Percentiles rank a stretch among this genome's conserved stretches.
Evolutionary conservation across 2,113 vertebrate genomes (phyloP).

Genomic region (Hippoglossus stenolepis): DNA sequence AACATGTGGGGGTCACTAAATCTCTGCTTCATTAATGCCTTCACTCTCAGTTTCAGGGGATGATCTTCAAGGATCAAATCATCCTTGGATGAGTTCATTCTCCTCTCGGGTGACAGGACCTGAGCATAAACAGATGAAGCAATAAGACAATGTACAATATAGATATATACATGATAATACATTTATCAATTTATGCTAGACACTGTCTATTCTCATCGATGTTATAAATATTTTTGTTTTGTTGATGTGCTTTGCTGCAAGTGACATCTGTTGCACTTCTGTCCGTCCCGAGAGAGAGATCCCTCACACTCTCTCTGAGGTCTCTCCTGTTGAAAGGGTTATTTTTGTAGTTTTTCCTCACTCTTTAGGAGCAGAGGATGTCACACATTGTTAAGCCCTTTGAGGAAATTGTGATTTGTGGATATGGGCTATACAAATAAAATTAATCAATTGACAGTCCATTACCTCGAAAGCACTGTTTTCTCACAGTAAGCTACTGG

Average conservation of each 20-base stretch:
- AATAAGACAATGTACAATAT: not conserved
- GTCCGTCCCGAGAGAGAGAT: too few relatives aligned
- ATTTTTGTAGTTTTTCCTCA: too few relatives aligned
- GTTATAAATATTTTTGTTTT: not conserved
- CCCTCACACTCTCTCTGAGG: too few relatives aligned
- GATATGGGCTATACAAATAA: too few relatives aligned
- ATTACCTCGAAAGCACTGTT: not conserved
- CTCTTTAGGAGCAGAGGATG: too few relatives aligned
- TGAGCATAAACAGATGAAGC: not conserved
- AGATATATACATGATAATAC: not conserved
- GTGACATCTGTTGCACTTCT: too few relatives aligned
- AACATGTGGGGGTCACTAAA: accelerated
- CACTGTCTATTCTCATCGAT: not conserved
- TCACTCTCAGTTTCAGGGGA: slow-evolving; percentile 66
- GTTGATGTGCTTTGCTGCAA: not conserved
- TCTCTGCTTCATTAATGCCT: slow-evolving; percentile 45
- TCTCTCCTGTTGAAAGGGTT: too few relatives aligned
- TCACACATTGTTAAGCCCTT: too few relatives aligned
- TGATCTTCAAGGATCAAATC: slow-evolving; percentile 31
- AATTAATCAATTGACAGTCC: too few relatives aligned
- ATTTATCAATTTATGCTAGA: not conserved
- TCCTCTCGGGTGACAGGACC: not conserved
- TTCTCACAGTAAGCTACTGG: not conserved
- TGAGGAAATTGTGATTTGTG: too few relatives aligned
- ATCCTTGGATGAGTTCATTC: not conserved